These are phyloP conservation scores for Collichthys lucidus DNA, from an alignment of 2,113 vertebrate species.

Conservation along the genomic window DNA sequence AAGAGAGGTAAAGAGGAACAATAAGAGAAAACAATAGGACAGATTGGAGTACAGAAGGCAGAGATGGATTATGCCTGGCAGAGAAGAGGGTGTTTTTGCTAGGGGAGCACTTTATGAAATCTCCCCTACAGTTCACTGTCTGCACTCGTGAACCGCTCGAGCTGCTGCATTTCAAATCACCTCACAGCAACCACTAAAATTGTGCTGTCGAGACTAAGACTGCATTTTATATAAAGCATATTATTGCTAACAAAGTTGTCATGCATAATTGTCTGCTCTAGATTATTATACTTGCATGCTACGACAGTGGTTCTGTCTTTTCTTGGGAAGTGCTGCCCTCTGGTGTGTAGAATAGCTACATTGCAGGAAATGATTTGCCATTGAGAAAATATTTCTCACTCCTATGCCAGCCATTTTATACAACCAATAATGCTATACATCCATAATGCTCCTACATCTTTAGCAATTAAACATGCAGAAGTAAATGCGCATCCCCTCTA, in stretches of 20 bases:
- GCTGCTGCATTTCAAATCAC: conserved; percentile 45
- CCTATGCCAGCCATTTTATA: conserved; percentile 40
- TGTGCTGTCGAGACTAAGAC: background rate
- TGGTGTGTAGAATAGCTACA: conserved; percentile 38
- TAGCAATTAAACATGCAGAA: background rate
- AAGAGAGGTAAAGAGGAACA: conserved; percentile 1
- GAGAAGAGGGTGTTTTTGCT: conserved; percentile 42
- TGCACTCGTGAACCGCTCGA: conserved; percentile 27
- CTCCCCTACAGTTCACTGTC: conserved; percentile 40
- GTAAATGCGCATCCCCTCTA: background rate
- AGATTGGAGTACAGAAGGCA: conserved; percentile 41
- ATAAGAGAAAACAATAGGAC: conserved; percentile 23
- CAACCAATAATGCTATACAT: conserved; percentile 28
- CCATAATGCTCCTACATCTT: background rate
- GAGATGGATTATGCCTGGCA: conserved; percentile 58
- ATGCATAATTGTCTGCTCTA: background rate
- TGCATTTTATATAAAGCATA: background rate
- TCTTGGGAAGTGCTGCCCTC: conserved; percentile 69
- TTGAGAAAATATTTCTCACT: background rate
- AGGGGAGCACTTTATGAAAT: conserved; percentile 49
- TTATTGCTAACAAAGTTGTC: background rate
- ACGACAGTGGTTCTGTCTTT: background rate
- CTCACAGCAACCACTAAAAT: background rate
- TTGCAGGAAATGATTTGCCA: background rate
- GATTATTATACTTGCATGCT: background rate